These are phyloP conservation scores for Calyptomena viridis DNA, from an alignment of 2,113 vertebrate genomes.

Conservation along the genomic window DNA sequence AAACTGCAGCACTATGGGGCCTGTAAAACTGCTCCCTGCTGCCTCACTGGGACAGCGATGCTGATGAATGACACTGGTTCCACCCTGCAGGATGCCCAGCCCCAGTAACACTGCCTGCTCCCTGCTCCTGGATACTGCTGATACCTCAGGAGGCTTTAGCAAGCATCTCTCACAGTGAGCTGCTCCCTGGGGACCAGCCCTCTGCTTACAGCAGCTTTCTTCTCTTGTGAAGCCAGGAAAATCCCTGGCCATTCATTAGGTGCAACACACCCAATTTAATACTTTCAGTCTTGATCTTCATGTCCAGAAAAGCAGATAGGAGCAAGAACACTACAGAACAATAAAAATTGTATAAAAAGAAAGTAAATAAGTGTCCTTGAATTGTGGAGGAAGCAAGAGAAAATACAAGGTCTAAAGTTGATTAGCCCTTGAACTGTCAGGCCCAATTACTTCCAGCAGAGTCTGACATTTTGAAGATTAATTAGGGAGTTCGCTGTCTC, in stretches of 20 bases:
- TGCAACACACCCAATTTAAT: not conserved
- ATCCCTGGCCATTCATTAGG: not conserved
- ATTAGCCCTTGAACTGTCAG: slow-evolving; percentile 76
- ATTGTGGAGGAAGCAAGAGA: slow-evolving; percentile 42
- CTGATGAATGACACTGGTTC: not conserved
- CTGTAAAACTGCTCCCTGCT: not conserved
- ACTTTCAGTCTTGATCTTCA: not conserved
- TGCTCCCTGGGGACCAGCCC: not conserved
- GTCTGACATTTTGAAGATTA: slow-evolving; percentile 75
- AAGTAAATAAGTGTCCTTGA: slow-evolving; percentile 53
- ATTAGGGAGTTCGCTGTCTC: slow-evolving; percentile 69
- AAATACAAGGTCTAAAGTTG: slow-evolving; percentile 65
- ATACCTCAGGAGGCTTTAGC: not conserved
- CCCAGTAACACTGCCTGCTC: not conserved
- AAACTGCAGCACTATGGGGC: not conserved
- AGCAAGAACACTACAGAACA: not conserved
- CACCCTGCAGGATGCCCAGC: accelerated
- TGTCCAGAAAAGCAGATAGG: not conserved
- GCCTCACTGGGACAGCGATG: not conserved
- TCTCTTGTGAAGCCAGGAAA: not conserved
- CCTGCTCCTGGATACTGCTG: not conserved
- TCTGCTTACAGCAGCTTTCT: not conserved
- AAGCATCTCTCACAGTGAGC: not conserved
- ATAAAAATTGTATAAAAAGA: slow-evolving; percentile 1
- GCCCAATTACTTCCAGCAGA: slow-evolving; percentile 66